A percentile compares a stretch with the other conserved stretches of the same genome.
These are phyloP conservation scores for Myrmecobius fasciatus DNA, from an alignment of 2,113 vertebrate genomes.

Conservation along the genomic window DNA sequence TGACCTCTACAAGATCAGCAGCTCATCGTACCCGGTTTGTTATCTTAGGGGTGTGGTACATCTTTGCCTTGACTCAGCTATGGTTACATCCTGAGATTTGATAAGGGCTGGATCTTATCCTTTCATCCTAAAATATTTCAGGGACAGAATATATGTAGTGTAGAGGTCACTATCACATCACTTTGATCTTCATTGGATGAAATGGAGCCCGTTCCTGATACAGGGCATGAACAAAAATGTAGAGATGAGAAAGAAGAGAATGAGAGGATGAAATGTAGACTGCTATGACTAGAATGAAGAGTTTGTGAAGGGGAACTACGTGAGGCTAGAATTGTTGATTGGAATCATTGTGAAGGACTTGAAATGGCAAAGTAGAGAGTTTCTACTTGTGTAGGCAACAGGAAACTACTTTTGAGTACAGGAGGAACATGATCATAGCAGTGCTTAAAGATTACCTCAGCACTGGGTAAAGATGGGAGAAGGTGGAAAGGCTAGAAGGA, in stretches of 20 bases:
- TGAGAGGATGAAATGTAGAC: not conserved
- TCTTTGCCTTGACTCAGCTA: not conserved
- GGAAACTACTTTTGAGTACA: not conserved
- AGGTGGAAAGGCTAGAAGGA: not conserved
- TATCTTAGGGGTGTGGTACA: not conserved
- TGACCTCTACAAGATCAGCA: conserved; percentile 87
- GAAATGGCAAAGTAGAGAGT: not conserved
- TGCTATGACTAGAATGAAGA: not conserved
- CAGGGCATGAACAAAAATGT: not conserved
- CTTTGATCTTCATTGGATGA: not conserved
- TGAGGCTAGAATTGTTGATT: not conserved
- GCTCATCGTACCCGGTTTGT: not conserved
- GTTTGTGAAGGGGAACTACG: not conserved
- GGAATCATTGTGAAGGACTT: not conserved
- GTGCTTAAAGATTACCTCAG: conserved; percentile 17
- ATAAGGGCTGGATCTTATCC: not conserved
- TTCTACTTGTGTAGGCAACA: not conserved
- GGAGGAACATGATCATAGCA: not conserved
- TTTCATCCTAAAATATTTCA: not conserved
- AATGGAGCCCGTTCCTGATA: not conserved
- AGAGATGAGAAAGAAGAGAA: not conserved
- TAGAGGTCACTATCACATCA: not conserved
- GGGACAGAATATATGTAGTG: not conserved
- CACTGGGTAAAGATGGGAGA: not conserved
- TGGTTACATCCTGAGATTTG: not conserved